Evolutionary conservation across 1,140 invertebrate species (phyloP), one percentile per base, ranked within the genome.

Genomic region (Drosophila kanapiae): DNA sequence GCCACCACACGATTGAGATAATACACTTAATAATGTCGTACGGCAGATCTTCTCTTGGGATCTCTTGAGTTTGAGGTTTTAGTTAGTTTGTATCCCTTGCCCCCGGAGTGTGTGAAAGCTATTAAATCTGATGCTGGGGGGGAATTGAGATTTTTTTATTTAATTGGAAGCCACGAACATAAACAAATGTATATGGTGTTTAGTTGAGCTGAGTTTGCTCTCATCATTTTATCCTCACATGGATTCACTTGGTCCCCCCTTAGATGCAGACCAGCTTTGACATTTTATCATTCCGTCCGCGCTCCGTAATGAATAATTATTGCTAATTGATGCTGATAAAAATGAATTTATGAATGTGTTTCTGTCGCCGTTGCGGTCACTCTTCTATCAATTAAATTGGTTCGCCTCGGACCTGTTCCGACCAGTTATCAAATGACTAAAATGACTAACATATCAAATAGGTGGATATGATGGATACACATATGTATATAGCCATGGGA

Each of bases 271-370:
- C 23, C 14, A 29, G 40, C 35, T 14, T 27, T 27, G 40, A 11
- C 53, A 62, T 37, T 62, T 63, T 67, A 67, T 67, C 58, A 37
- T 67, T 63, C 40, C 51, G 42, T 29, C 40, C 16, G 38, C 43
- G 43, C 16, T 53, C 31, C 42, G 51, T 80, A 83, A 80, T 88
- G 68, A 88, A 83, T 87, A 87, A 87, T 87, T 88, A 88, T 87
- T 74, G 84, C 84, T 87, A 87, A 87, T 87, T 87, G 84, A 80
- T 83, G 83, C 75, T 88, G 80, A 87, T 88, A 87, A 84, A 88
- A 83, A 80, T 88, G 84, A 88, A 87, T 88, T 87, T 77, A 78
- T 85, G 79, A 70, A 82, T 85, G 82, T 74, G 74, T 74, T 64
- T 70, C 63, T 49, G 75, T 57, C 40, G 38, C 61, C 40, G 16